phyloP scores from a whole-genome alignment of 2,113 vertebrate genomes.

The Sebastes schlegelii region DNA sequence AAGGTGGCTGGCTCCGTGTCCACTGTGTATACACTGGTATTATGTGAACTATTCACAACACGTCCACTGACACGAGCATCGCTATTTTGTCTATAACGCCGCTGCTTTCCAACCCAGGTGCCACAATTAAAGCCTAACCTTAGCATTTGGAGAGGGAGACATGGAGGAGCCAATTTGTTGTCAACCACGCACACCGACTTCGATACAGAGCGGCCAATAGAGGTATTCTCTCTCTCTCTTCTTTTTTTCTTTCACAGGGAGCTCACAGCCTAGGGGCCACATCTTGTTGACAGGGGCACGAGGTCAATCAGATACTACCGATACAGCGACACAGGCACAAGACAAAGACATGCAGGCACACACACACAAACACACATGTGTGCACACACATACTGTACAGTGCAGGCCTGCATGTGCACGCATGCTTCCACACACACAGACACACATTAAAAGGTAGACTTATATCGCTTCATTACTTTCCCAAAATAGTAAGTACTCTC shows the following conservation, averaged over 20 bases:
- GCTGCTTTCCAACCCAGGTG: conserved; percentile 72
- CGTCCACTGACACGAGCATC: conserved; percentile 82
- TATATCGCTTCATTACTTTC: not conserved
- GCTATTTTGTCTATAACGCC: conserved; percentile 84
- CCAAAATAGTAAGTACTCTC: not conserved
- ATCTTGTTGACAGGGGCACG: conserved; percentile 72
- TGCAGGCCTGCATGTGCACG: not conserved
- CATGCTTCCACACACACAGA: not conserved
- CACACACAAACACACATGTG: conserved; percentile 17
- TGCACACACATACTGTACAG: not conserved
- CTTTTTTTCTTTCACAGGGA: not conserved
- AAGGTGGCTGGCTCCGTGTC: conserved; percentile 85
- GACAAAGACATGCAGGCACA: conserved; percentile 27
- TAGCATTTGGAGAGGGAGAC: conserved; percentile 82
- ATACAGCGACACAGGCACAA: conserved; percentile 43
- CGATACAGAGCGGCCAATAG: conserved; percentile 63
- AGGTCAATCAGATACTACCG: conserved; percentile 64
- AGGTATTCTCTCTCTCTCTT: conserved; percentile 21
- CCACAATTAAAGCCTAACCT: conserved; percentile 87
- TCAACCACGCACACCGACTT: conserved; percentile 56
- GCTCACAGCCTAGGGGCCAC: conserved; percentile 44
- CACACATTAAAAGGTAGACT: not conserved
- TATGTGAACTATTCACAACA: conserved; percentile 90
- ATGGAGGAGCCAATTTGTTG: conserved; percentile 83
- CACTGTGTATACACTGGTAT: conserved; percentile 88